phyloP scores from a whole-genome alignment of 2,113 vertebrate species.

The Thoracochromis brauschi region DNA sequence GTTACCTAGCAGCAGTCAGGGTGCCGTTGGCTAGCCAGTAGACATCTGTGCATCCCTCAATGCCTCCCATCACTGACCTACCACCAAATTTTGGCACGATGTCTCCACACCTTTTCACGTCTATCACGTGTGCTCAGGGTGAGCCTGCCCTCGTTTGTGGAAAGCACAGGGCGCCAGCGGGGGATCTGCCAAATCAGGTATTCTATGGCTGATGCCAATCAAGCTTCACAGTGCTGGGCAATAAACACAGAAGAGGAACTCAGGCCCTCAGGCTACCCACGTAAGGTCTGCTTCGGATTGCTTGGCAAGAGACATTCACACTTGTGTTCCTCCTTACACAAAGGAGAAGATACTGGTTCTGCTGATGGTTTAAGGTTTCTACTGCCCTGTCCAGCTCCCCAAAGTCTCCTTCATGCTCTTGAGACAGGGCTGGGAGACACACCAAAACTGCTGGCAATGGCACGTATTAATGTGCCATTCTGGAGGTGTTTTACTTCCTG shows the following conservation, averaged over 20 bases:
- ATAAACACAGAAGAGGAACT: neutral
- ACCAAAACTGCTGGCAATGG: neutral
- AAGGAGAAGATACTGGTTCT: neutral
- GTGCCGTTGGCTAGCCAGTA: neutral
- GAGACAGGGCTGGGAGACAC: neutral
- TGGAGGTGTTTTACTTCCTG: neutral
- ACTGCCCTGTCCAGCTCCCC: neutral
- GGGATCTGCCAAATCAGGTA: neutral
- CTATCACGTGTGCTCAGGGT: neutral
- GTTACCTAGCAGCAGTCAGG: neutral
- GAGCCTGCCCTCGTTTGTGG: neutral
- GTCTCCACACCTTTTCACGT: rapidly evolving
- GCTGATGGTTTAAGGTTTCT: neutral
- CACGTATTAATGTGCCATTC: neutral
- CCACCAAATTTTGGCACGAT: rapidly evolving
- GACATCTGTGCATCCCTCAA: neutral
- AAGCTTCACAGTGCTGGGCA: neutral
- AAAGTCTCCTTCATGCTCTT: neutral
- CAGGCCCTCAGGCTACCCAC: neutral
- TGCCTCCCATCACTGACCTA: neutral
- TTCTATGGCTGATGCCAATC: neutral
- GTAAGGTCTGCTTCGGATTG: neutral
- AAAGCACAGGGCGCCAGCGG: neutral
- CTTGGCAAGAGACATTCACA: neutral
- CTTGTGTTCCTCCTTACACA: neutral